Evolutionary conservation across 2,113 vertebrate genomes (phyloP).

Genomic region (Chinchilla lanigera): DNA sequence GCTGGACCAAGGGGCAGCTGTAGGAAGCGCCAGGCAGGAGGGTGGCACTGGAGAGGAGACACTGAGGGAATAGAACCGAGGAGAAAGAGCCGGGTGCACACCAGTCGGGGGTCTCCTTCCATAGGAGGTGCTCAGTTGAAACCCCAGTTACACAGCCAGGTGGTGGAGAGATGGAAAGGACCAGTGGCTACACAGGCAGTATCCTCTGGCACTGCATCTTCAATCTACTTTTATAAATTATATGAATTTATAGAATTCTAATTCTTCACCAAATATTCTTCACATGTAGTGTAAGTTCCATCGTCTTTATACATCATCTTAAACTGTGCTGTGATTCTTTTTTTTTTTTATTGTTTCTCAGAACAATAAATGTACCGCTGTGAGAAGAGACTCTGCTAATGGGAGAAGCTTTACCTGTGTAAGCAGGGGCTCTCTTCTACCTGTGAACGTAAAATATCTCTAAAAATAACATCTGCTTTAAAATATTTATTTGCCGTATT

Average conservation of each 20-base stretch:
- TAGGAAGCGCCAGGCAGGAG: neutral
- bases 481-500: neutral
- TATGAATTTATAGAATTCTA: neutral
- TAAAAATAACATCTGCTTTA: neutral
- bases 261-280: neutral
- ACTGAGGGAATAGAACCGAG: neutral
- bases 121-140: neutral
- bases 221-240: neutral
- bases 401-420: neutral
- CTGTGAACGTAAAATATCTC: neutral
- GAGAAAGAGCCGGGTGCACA: neutral
- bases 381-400: neutral
- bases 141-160: neutral
- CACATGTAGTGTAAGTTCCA: neutral
- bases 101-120: neutral
- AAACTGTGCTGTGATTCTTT: neutral
- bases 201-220: neutral
- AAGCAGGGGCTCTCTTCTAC: neutral
- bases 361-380: neutral
- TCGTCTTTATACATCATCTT: neutral
- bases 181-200: neutral
- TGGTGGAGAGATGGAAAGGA: neutral
- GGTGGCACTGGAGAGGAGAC: neutral
- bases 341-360: neutral
- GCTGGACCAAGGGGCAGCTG: neutral